These are phyloP conservation scores for Tachina grossa DNA, from an alignment of 2,888 invertebrate genomes.

Conservation along the genomic window DNA sequence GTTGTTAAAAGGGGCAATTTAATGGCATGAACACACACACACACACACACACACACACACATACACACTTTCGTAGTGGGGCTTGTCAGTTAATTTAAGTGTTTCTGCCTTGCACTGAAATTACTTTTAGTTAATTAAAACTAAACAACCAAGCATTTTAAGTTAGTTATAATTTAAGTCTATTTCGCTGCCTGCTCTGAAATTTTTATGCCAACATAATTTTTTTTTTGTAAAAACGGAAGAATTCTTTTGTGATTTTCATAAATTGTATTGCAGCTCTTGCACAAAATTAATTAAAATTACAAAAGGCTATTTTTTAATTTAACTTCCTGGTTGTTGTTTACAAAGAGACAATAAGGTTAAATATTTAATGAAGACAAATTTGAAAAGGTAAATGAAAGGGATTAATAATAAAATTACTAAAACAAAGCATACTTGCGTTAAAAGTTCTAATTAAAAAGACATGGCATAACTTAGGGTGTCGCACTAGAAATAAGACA, in stretches of 20 bases:
- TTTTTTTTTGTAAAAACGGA: neutral
- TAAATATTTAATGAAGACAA: neutral
- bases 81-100: slow-evolving; percentile 36
- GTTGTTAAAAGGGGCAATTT: neutral
- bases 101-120: slow-evolving; percentile 1
- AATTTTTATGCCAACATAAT: too few species aligned
- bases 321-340: neutral
- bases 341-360: neutral
- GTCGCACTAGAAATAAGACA: neutral
- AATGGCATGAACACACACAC: neutral
- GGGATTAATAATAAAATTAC: neutral
- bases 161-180: neutral
- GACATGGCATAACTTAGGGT: slow-evolving; percentile 22
- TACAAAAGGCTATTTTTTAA: neutral
- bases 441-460: slow-evolving; percentile 1
- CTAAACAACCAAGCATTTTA: neutral
- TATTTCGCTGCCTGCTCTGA: neutral
- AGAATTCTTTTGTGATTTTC: neutral
- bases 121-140: slow-evolving; percentile 41
- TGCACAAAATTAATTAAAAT: slow-evolving; percentile 1
- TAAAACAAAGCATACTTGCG: neutral
- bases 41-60: neutral
- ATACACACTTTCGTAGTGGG: neutral
- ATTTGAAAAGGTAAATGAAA: neutral
- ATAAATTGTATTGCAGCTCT: neutral